Base-by-base conservation (phyloP, 2,797 vertebrate genomes). In the Gymnoscopelus microlampas region DNA sequence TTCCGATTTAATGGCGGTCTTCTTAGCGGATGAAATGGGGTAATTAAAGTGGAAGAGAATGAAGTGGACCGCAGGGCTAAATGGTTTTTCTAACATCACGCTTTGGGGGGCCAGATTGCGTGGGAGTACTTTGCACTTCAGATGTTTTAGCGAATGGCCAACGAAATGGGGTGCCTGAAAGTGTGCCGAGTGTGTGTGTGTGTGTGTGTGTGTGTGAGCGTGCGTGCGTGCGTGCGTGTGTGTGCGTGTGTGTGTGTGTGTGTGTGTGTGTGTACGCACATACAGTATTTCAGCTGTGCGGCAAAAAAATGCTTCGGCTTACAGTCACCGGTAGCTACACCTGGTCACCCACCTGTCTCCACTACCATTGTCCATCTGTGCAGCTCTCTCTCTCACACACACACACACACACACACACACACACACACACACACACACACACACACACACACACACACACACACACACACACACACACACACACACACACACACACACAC, bases 291-390 rank as follows among this genome's bases (percentile, higher is more conserved):
- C n/a, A 48, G 61, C 48, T 13, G 49, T 44, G 58, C 23, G 66
- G 60, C 53, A 15, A 80, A 84, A 81, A 68, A 81, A 68, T 35
- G 79, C 76, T 85, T 73, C 71, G 58, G 68, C 59, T 64, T 63
- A 55, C 58, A 74, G 26, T 56, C 65, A 65, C 15, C 60, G 73
- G 71, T 78, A 44, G 7, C 8, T 75, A 60, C 80, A 86, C 84
- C 80, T 83, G 83, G 80, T 77, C 70, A 73, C 72, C 77, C 84
- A 86, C 82, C 81, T 85, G 87, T 77, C 79, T 83, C 50, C 67
- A 69, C 53, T 59, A 66, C 63, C n/a, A 69, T 69, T 80, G 83
- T 89, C 84, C 90, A 87, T 86, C 84, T 84, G 83, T 82, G 80
- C 71, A 77, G 29, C n/a, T 7, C 35, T 39, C 68, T 59, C 50